Evolutionary conservation across 2,888 invertebrate genomes (phyloP), one percentile per base, ranked within the genome.

Genomic region (Augiades crinisus): DNA sequence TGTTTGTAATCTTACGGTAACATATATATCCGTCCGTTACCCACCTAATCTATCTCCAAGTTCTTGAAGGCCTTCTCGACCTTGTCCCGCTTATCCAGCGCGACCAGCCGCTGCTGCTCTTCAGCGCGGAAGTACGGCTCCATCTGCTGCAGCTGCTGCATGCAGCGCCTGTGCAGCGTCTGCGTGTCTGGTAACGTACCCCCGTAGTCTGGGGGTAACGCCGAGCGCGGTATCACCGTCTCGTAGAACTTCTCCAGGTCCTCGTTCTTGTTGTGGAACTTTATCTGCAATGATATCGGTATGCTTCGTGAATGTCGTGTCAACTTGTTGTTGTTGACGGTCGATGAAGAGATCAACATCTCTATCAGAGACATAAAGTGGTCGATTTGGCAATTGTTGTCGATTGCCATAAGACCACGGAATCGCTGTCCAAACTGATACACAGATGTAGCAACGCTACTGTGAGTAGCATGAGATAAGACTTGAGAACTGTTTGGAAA

Each of bases 21-120:
- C n/a, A n/a, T n/a, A n/a, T n/a, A 19, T 4, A 19, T 19, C 19
- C 3, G 19, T 5, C 17, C 31, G 40, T 31, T 30, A 19, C 33
- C 4, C 10, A 7, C 13, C 34, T 83, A 94, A 82, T 94, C 94
- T 56, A 94, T 92, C 37, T 94, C 93, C 24, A 94, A 72, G 65
- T 93, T 93, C 64, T 94, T 94, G 64, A 95, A 94, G 5, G 92
- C 93, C 31, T 92, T 92, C 59, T 94, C 94, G 57, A 94, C 88
- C 33, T 84, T 85, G 5, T 85, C 84, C 4, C 80, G 56, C 44
- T 88, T 87, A 58, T 88, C 87, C 16, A 85, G 57, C 1, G 85
- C 87, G 0, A 71, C 70, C 44, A 78, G 62, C 40, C 89, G 72
- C 64, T 89, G 89, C 16, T 76, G 79, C 56, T 90, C 86, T 52